Conservation (phyloP, 2,888 invertebrate species). For the Gnatocerus cornutus region DNA sequence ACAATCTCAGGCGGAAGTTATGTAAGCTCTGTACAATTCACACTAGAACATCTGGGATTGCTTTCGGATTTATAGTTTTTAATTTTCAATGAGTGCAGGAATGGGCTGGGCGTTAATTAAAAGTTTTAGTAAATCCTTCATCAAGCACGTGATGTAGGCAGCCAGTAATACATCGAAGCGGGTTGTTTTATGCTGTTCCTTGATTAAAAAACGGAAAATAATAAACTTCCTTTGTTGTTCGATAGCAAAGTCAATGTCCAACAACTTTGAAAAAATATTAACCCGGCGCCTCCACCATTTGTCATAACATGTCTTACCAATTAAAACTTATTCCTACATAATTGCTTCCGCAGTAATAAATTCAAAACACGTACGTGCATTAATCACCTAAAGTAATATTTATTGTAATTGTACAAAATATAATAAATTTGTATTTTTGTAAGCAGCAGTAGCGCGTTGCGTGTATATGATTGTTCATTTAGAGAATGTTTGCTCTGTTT, state of each 20-base stretch:
- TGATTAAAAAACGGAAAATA: neutral
- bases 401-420: neutral
- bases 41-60: slow-evolving; percentile 33
- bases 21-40: slow-evolving; percentile 17
- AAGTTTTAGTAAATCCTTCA: slow-evolving; percentile 13
- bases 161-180: slow-evolving; percentile 21
- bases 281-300: no score
- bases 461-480: slow-evolving; percentile 47
- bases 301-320: no score
- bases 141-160: slow-evolving; percentile 16
- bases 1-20: slow-evolving; percentile 45
- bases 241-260: neutral
- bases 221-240: neutral
- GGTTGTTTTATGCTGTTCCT: neutral
- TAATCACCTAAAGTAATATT: neutral
- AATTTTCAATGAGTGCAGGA: slow-evolving; percentile 32
- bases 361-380: neutral
- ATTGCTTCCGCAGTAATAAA: neutral
- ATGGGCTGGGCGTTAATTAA: slow-evolving; percentile 18
- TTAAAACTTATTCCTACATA: no score
- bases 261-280: no score
- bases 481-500: slow-evolving; percentile 54
- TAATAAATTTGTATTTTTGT: slow-evolving; percentile 3
- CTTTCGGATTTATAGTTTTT: slow-evolving; percentile 41
- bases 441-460: slow-evolving; percentile 3